Percentiles rank a stretch among this genome's conserved stretches.
These are phyloP conservation scores for Acleris literana DNA, from an alignment of 2,888 invertebrate genomes.

Conservation along the genomic window DNA sequence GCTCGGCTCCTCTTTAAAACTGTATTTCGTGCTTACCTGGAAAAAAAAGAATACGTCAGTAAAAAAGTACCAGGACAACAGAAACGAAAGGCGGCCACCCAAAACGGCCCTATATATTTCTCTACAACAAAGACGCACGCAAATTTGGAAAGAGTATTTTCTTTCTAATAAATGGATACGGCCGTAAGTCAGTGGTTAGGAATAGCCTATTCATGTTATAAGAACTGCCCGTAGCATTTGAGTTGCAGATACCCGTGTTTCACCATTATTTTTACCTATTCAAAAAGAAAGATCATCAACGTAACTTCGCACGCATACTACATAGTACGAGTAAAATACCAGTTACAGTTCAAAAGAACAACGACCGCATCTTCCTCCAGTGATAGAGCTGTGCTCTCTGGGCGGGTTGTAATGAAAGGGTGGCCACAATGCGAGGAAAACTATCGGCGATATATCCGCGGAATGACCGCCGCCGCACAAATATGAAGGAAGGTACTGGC, in stretches of 20 bases:
- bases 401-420: slow-evolving; percentile 27
- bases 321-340: background rate
- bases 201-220: slow-evolving; percentile 16
- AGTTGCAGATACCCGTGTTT: background rate
- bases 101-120: slow-evolving; percentile 35
- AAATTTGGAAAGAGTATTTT: slow-evolving; percentile 35
- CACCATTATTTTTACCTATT: no score
- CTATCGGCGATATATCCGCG: slow-evolving; percentile 26
- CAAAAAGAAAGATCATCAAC: background rate
- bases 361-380: background rate
- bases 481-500: background rate
- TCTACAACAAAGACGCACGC: slow-evolving; percentile 33
- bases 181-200: slow-evolving; percentile 23
- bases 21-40: slow-evolving; percentile 61
- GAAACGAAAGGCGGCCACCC: slow-evolving; percentile 48
- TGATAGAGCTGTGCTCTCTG: slow-evolving; percentile 9
- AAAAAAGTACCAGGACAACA: slow-evolving; percentile 43
- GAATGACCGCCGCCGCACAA: slow-evolving; percentile 6
- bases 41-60: slow-evolving; percentile 46
- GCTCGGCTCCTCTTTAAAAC: slow-evolving; percentile 46
- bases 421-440: slow-evolving; percentile 22
- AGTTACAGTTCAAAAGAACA: background rate
- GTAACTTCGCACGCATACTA: background rate
- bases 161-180: slow-evolving; percentile 31
- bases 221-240: background rate